Conservation (phyloP, 1,140 invertebrate genomes). For the Macrocentrus cingulum region DNA sequence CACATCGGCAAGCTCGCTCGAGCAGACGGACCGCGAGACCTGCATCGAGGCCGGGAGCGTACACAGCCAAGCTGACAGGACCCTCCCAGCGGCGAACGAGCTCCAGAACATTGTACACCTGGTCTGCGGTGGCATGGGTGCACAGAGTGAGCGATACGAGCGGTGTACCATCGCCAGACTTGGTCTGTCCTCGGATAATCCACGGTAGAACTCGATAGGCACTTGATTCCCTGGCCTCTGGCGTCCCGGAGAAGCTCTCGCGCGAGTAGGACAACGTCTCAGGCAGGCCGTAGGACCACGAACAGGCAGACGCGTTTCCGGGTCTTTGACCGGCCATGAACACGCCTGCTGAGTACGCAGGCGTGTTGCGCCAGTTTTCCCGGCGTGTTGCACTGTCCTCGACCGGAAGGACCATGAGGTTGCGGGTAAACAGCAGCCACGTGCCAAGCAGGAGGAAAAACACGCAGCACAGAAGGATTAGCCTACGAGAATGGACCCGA, state of each 20-base stretch:
- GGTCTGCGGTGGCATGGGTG: slow-evolving; percentile 76
- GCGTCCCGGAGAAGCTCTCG: slow-evolving; percentile 54
- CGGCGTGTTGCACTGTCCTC: not conserved
- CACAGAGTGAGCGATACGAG: slow-evolving; percentile 62
- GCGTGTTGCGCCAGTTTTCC: slow-evolving; percentile 13
- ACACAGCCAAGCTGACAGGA: slow-evolving; percentile 72
- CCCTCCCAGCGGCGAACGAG: slow-evolving; percentile 72
- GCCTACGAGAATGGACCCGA: slow-evolving; percentile 28
- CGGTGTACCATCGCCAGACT: slow-evolving; percentile 42
- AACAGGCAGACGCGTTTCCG: slow-evolving; percentile 63
- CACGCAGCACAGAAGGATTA: slow-evolving; percentile 30
- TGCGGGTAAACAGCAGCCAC: slow-evolving; percentile 37
- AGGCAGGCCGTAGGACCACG: slow-evolving; percentile 67
- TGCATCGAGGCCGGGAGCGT: slow-evolving; percentile 70
- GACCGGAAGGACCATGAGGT: slow-evolving; percentile 22
- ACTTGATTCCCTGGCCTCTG: slow-evolving; percentile 61
- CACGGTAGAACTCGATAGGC: slow-evolving; percentile 69
- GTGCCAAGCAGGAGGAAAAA: slow-evolving; percentile 35
- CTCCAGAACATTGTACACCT: slow-evolving; percentile 70
- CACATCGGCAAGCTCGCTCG: slow-evolving; percentile 65
- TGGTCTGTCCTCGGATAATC: slow-evolving; percentile 54
- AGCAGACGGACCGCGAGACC: slow-evolving; percentile 65
- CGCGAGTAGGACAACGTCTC: slow-evolving; percentile 57
- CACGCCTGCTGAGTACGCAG: slow-evolving; percentile 51
- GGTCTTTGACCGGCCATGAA: slow-evolving; percentile 60